phyloP scores from a whole-genome alignment of 2,797 vertebrate species.

The Novumbra hubbsi region DNA sequence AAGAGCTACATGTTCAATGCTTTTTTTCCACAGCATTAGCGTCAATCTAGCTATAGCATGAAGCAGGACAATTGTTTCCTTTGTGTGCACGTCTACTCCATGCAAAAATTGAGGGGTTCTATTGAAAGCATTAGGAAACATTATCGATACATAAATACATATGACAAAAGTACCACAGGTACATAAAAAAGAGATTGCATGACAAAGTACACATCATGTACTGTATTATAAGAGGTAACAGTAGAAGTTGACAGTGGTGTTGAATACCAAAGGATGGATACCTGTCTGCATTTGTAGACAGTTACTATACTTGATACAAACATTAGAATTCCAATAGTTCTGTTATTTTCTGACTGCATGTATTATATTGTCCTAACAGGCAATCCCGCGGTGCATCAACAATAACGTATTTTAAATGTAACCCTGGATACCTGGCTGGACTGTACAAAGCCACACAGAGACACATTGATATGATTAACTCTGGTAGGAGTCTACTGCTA shows the following conservation, averaged over 20 bases:
- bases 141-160: slow-evolving; percentile 52
- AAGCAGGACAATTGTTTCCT: slow-evolving; percentile 50
- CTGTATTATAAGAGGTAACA: slow-evolving; percentile 8
- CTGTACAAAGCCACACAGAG: background rate
- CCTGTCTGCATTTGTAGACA: background rate
- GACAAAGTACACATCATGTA: slow-evolving; percentile 17
- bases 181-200: slow-evolving; percentile 24
- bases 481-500: background rate
- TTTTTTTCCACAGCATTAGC: slow-evolving; percentile 43
- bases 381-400: background rate
- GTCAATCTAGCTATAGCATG: slow-evolving; percentile 30
- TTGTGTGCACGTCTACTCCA: slow-evolving; percentile 59
- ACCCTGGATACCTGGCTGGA: background rate
- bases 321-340: background rate
- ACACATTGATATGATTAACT: too few relatives aligned
- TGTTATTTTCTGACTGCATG: background rate
- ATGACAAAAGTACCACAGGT: slow-evolving; percentile 38
- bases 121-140: slow-evolving; percentile 46
- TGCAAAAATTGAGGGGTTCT: slow-evolving; percentile 58
- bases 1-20: slow-evolving; percentile 37
- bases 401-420: background rate
- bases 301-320: background rate
- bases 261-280: background rate
- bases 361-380: background rate
- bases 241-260: background rate